Conservation (phyloP, 2,113 vertebrate species). For the Ctenomys sociabilis region DNA sequence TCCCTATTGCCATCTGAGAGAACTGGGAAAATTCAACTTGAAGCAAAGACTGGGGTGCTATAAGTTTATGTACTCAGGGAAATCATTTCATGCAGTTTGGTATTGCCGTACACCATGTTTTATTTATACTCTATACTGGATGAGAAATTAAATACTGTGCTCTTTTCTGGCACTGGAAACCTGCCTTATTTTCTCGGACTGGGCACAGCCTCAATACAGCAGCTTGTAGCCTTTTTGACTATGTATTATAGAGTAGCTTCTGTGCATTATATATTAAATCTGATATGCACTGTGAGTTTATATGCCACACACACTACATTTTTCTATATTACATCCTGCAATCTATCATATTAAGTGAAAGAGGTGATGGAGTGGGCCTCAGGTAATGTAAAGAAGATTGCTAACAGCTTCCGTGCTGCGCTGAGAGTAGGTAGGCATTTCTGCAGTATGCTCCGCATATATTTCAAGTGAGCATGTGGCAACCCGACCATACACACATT, state of each 20-base stretch:
- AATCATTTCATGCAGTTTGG: conserved; percentile 83
- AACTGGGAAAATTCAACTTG: conserved; percentile 85
- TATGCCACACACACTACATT: conserved; percentile 80
- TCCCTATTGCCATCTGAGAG: conserved; percentile 84
- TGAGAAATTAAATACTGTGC: conserved; percentile 80
- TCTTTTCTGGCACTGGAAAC: conserved; percentile 78
- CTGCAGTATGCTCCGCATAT: conserved; percentile 51
- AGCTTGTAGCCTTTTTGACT: conserved; percentile 80
- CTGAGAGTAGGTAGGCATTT: conserved; percentile 64
- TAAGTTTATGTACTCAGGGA: conserved; percentile 84
- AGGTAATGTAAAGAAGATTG: conserved; percentile 79
- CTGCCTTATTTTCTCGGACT: conserved; percentile 76
- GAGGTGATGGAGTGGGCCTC: conserved; percentile 78
- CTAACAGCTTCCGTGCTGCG: conserved; percentile 76
- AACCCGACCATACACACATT: conserved; percentile 60
- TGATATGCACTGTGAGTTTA: conserved; percentile 79
- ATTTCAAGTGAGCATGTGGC: conserved; percentile 23
- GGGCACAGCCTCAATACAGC: conserved; percentile 77
- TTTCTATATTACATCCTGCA: conserved; percentile 78
- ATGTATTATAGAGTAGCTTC: conserved; percentile 77
- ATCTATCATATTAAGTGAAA: conserved; percentile 82
- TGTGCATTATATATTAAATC: conserved; percentile 81
- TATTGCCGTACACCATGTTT: conserved; percentile 79
- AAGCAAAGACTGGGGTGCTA: conserved; percentile 83
- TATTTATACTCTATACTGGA: conserved; percentile 80